phyloP scores from a whole-genome alignment of 2,888 invertebrate species.

The Nycteola revayana region DNA sequence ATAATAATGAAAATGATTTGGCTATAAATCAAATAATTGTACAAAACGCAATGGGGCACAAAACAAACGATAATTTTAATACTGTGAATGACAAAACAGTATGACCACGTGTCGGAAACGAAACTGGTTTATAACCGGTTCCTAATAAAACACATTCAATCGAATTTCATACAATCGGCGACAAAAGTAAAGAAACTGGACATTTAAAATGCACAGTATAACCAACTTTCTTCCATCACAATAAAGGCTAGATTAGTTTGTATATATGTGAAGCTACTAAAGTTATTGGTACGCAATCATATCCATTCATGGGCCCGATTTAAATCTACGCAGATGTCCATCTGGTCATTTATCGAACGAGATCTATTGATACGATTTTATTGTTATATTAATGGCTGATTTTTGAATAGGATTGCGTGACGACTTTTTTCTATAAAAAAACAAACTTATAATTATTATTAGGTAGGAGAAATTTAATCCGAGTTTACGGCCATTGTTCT shows the following conservation, averaged over 20 bases:
- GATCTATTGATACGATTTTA: constrained; percentile 59
- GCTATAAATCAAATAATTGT: constrained; percentile 41
- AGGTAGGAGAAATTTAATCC: too few relatives aligned
- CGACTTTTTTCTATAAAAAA: constrained; percentile 24
- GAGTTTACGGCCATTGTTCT: too few relatives aligned
- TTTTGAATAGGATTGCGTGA: constrained; percentile 24
- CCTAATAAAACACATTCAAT: constrained; percentile 72
- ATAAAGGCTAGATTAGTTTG: constrained; percentile 21
- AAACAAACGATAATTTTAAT: constrained; percentile 70
- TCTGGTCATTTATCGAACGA: constrained; percentile 56
- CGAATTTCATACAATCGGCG: constrained; percentile 57
- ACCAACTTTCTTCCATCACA: constrained; percentile 14
- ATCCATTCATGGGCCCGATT: constrained; percentile 44
- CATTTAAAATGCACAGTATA: constrained; percentile 19
- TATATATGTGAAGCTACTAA: constrained; percentile 5
- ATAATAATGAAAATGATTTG: constrained; percentile 11
- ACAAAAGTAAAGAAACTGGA: constrained; percentile 23
- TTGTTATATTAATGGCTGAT: constrained; percentile 38
- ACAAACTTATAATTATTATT: too few relatives aligned
- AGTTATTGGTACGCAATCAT: constrained; percentile 33
- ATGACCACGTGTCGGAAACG: constrained; percentile 75
- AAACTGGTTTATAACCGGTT: constrained; percentile 72
- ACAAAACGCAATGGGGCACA: constrained; percentile 46
- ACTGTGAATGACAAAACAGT: constrained; percentile 62
- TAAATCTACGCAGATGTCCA: constrained; percentile 55